A percentile compares a stretch with the other conserved stretches of the same genome.
Evolutionary conservation across 2,113 vertebrate genomes (phyloP).

Genomic region (Ranitomeya variabilis): DNA sequence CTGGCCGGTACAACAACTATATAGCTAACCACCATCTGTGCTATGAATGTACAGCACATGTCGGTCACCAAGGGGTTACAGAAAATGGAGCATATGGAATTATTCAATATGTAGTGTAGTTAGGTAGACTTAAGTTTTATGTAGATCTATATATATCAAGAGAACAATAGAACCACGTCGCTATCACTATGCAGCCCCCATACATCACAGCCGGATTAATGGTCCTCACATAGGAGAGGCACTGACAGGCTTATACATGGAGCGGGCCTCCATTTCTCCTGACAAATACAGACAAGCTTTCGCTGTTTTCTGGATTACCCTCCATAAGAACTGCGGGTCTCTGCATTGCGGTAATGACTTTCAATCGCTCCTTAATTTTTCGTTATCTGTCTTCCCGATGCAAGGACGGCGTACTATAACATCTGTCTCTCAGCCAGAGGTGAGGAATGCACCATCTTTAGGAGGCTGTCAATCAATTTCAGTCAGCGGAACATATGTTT

Average conservation of each 20-base stretch:
- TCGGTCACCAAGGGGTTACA: no score
- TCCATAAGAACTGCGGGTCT: constrained; percentile 17
- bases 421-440: constrained; percentile 57
- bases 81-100: no score
- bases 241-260: constrained; percentile 12
- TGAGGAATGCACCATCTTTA: constrained; percentile 35
- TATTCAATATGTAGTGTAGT: no score
- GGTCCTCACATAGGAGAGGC: neutral
- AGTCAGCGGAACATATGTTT: constrained; percentile 51
- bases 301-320: constrained; percentile 10
- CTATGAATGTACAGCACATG: no score
- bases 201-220: constrained; percentile 24
- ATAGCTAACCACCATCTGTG: no score
- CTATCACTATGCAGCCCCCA: neutral
- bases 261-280: neutral
- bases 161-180: neutral
- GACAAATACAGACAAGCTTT: constrained; percentile 29
- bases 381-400: constrained; percentile 12
- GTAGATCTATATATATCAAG: neutral
- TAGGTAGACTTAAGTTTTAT: neutral
- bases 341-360: constrained; percentile 54
- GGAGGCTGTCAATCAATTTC: constrained; percentile 51
- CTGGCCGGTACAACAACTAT: no score
- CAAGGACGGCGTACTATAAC: constrained; percentile 33
- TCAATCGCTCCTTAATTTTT: constrained; percentile 38